Evolutionary conservation across 1,140 invertebrate species (phyloP), one percentile per base, ranked within the genome.

Genomic region (Cotesia glomerata): DNA sequence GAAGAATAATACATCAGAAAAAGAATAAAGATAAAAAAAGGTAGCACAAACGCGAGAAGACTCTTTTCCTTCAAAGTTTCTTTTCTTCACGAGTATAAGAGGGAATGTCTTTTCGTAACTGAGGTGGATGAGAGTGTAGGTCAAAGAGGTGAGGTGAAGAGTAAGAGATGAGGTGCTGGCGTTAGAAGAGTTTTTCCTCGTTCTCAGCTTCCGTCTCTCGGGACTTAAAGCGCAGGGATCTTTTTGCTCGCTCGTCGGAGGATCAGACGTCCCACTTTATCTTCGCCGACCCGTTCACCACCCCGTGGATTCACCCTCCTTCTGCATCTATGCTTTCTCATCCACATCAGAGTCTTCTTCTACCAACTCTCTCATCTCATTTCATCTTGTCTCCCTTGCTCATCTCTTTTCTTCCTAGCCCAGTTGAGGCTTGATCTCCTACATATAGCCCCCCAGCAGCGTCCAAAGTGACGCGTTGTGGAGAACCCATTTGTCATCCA

Each of bases 401-500:
- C n/a, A 52, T 67, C 72, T 73, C 75, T 73, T 45, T 54, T 63
- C 45, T 76, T 74, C 72, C 78, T 78, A 79, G 78, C 69, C 75
- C 78, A 73, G 74, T 45, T 8, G 39, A 77, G 81, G 79, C 81
- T 80, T 80, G 82, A 85, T 84, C 84, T 82, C 84, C 81, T 84
- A 84, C 82, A 84, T 14, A 62, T 36, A 62, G 78, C 84, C 78
- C 83, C 79, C 79, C 78, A 78, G 67, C 68, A 70, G 64, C 49
- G 64, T 62, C 51, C 49, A 54, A 81, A 85, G 83, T 85, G 84
- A 86, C 83, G 82, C 80, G 79, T 80, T 80, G 79, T 84, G 82
- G 82, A 85, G 81, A 76, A 83, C 79, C 83, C 81, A 85, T 86
- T 86, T 86, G 83, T 86, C 84, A 84, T 86, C 84, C 80, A 86